Base-by-base conservation (phyloP, 2,888 invertebrate species). In the Dasysyrphus tricinctus region DNA sequence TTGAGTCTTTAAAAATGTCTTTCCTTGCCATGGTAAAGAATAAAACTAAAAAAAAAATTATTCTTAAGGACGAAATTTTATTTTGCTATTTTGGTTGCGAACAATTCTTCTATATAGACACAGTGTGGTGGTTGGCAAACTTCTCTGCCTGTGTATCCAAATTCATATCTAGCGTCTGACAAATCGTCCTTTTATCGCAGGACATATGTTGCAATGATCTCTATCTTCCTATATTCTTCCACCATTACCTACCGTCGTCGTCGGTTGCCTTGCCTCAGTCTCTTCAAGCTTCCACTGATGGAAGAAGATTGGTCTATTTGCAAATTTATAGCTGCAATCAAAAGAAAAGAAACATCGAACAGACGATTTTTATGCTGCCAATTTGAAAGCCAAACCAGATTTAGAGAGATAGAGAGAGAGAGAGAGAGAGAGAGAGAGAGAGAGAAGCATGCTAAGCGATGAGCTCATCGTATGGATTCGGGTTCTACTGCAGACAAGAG, bases 271-370 rank as follows among this genome's bases (percentile, higher is more conserved):
- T 24, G 24, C 24, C 54, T 14, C 14, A 29, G 29, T 29, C 1
- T 42, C 39, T 16, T n/a, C n/a, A n/a, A n/a, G n/a, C n/a, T n/a
- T 77, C 8, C 14, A 29, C 51, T 72, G 65, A 65, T 65, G 63
- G 29, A 75, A 59, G 72, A 72, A 86, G 81, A 86, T 86, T 86
- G 85, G 65, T 78, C 86, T 44, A 86, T 86, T 86, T 86, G 86
- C 59, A 82, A 82, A 82, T 86, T 82, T 86, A 86, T 86, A 82
- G 86, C 75, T 59, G 75, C 86, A 86, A 86, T 86, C 86, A 86
- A 67, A 82, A 75, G 82, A 78, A 79, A 86, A 75, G 78, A 69
- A 82, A 75, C 85, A 74, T 47, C 77, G 74, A 81, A 78, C 81
- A 81, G 74, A 74, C 86, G 70, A 82, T 75, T 86, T 82, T 86